Evolutionary conservation across 2,797 vertebrate species (phyloP), one percentile per base, ranked within the genome.

Genomic region (Acipenser ruthenus): DNA sequence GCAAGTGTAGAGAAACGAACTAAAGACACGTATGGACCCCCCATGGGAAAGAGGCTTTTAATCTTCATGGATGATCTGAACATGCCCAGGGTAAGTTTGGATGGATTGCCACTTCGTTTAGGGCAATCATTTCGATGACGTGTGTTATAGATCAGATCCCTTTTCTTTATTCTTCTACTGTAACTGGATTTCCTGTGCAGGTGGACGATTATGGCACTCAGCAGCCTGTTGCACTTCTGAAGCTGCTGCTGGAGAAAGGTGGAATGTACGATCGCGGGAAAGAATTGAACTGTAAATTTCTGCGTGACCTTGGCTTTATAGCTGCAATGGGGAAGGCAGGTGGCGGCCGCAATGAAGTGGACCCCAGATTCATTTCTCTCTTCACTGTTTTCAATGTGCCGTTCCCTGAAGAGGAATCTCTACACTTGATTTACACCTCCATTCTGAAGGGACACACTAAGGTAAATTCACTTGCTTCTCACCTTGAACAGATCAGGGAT

Each of bases 21-120:
- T 23, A 99, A 97, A 74, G 94, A 94, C 65, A 93, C 72, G 0
- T 98, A 95, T 0, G 95, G 96, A 0, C 96, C 97, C 10, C 88
- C 96, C 0, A 86, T 93, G 86, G 96, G 96, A n/a, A 99, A 97
- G 64, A 91, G 89, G 56, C 88, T 99, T 6, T 75, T 98, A 67
- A 87, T 99, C 59, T 97, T 98, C 76, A 94, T 99, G 83, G 97
- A 99, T 70, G 96, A 99, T 71, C 89, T 99, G 86, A 99, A 98
- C 63, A 98, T 99, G 96, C 96, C 97, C 18, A 91, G 87, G 90
- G 97, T 97, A 72, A 71, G 50, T 49, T 2, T 70, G 62, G 56
- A 55, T 58, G n/a, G 59, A 1, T 0, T 0, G 1, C 0, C 48
- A 18, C 12, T 6, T 6, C 64, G 4, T 58, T 60, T 15, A 63